A percentile compares a stretch with the other conserved stretches of the same genome.
Conservation (phyloP, 2,113 vertebrate species). For the Telmatochromis bifrenatus region DNA sequence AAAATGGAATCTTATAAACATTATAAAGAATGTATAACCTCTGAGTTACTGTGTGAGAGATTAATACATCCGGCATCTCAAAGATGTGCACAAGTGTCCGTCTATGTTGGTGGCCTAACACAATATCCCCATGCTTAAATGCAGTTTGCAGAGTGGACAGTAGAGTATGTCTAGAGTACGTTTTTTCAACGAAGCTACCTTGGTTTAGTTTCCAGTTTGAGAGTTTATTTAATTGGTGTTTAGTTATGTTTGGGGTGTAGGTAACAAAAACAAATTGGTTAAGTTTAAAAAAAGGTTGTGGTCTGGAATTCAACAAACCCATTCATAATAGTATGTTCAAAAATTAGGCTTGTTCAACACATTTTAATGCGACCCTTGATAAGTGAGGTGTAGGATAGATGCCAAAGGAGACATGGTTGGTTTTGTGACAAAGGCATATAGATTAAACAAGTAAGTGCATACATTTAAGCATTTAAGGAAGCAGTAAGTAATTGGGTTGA, state of each 20-base stretch:
- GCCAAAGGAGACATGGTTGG: not conserved
- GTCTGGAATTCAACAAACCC: not conserved
- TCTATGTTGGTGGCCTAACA: not conserved
- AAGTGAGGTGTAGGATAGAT: not conserved
- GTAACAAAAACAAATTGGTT: not conserved
- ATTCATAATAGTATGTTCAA: too few relatives aligned
- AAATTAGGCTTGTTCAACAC: too few relatives aligned
- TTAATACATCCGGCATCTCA: not conserved
- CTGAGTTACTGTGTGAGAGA: not conserved
- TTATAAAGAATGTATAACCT: not conserved
- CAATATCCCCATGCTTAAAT: not conserved
- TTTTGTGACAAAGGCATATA: conserved; percentile 1
- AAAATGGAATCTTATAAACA: not conserved
- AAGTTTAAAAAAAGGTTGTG: not conserved
- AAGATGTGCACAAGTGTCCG: not conserved
- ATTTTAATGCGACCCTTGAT: not conserved
- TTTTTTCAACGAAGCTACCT: not conserved
- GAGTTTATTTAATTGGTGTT: not conserved
- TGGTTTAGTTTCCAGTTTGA: not conserved
- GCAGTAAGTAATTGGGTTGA: conserved; percentile 70
- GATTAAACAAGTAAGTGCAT: conserved; percentile 11
- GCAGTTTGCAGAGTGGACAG: not conserved
- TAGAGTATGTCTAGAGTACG: not conserved
- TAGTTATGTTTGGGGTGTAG: not conserved
- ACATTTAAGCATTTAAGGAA: conserved; percentile 50